Percentiles rank a stretch among this genome's conserved stretches.
phyloP scores from a whole-genome alignment of 2,888 invertebrate species.

The Altica lythri region DNA sequence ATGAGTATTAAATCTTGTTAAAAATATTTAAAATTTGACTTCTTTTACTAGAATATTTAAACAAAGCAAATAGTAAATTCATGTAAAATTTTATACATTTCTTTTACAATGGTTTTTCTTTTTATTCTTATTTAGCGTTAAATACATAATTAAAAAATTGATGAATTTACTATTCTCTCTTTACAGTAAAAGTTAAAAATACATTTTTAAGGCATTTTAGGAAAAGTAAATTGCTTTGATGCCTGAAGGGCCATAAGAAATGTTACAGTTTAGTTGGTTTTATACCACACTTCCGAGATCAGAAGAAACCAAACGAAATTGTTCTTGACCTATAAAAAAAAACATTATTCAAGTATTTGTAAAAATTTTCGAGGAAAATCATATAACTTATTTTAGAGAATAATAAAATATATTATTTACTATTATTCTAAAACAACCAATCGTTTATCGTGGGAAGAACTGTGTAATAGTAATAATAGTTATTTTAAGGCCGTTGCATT shows the following conservation, averaged over 20 bases:
- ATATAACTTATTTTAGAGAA: too few species aligned
- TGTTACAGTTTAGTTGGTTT: constrained; percentile 41
- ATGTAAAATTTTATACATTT: too few species aligned
- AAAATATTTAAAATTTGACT: constrained; percentile 2
- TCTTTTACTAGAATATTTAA: background rate
- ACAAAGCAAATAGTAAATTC: too few species aligned
- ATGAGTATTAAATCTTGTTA: background rate
- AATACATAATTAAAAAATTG: too few species aligned
- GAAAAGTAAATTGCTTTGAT: constrained; percentile 38
- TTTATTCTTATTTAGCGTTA: too few species aligned
- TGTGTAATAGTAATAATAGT: too few species aligned
- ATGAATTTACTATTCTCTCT: constrained; percentile 4
- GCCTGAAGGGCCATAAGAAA: constrained; percentile 39
- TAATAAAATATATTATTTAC: too few species aligned
- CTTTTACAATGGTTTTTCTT: too few species aligned
- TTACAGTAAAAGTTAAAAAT: constrained; percentile 17
- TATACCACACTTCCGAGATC: constrained; percentile 66
- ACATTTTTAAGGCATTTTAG: constrained; percentile 45
- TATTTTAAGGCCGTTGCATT: too few species aligned
- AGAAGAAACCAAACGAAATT: constrained; percentile 66
- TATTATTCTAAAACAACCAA: too few species aligned
- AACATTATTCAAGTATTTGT: constrained; percentile 4
- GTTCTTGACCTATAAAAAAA: constrained; percentile 65
- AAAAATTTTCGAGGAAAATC: too few species aligned
- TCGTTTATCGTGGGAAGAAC: too few species aligned